Base-by-base conservation (phyloP, 2,888 invertebrate genomes). In the Orthosia incerta region DNA sequence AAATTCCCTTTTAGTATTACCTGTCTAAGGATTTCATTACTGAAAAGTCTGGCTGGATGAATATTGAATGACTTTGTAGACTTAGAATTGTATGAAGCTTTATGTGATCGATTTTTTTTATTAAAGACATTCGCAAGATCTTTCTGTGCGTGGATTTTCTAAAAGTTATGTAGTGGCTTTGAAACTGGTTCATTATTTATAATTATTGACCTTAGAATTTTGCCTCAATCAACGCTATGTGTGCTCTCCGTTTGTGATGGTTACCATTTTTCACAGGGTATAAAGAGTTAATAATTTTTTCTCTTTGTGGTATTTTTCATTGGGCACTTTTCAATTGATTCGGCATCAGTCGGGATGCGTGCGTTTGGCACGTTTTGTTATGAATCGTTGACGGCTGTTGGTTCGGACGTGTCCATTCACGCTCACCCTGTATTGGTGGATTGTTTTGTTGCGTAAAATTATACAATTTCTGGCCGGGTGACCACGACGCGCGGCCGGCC, bases 281-380 rank as follows among this genome's bases (percentile, higher is more conserved):
- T 23, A 74, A 73, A 70, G n/a, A 20, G 31, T 87, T 88, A 87
- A 89, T 89, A 86, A 20, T 87, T 89, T 91, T 71, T 91, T 89
- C 87, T 83, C 88, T 91, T 91, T 92, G 90, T 84, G 78, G 31
- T 85, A 87, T 93, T 93, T 93, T 94, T 93, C 92, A 92, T 89
- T 93, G 90, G 75, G 85, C 86, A 92, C 89, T 92, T 93, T 92
- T 91, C 90, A 93, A 92, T 93, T 89, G 91, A 87, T 91, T 88
- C 89, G 87, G 88, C 87, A 89, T 86, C 91, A 90, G 88, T 89
- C 79, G 83, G 69, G 88, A 77, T 82, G 89, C 86, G 90, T 95
- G 96, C 88, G 92, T 94, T 95, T 96, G 96, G 93, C 96, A 95
- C 82, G 94, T 93, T 94, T 95, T 96, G 95, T 96, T 94, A 90